Evolutionary conservation across 2,797 vertebrate species (phyloP).

Genomic region (Sandelia bainsii): DNA sequence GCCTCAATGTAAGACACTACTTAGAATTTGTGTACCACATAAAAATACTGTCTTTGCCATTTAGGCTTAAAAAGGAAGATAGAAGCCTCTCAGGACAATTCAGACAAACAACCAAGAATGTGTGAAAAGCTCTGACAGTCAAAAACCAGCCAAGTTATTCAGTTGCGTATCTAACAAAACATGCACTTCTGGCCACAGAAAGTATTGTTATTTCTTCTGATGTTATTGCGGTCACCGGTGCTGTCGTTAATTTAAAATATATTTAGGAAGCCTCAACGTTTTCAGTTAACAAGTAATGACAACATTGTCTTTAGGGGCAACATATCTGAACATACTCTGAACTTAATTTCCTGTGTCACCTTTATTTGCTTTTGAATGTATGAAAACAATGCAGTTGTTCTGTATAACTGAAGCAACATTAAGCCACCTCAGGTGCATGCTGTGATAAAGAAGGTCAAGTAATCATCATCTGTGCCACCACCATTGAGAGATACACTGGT

Average conservation of each 20-base stretch:
- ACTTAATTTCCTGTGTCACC: conserved; percentile 20
- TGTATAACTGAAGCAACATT: conserved; percentile 22
- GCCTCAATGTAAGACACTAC: neutral
- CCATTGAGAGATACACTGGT: conserved; percentile 4
- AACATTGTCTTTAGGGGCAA: neutral
- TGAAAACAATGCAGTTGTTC: conserved; percentile 14
- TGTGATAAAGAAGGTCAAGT: conserved; percentile 5
- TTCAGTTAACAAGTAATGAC: conserved; percentile 4
- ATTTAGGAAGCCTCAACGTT: conserved; percentile 12
- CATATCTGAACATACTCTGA: conserved; percentile 12
- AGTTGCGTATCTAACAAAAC: neutral
- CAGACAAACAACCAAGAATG: neutral
- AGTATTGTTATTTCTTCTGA: neutral
- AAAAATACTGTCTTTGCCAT: neutral
- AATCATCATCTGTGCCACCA: conserved; percentile 19
- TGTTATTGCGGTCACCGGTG: neutral
- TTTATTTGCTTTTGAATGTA: conserved; percentile 32
- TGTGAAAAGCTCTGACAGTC: neutral
- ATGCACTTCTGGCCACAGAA: neutral
- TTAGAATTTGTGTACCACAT: neutral
- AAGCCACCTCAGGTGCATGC: conserved; percentile 10
- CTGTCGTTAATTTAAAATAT: conserved; percentile 25
- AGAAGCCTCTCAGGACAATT: neutral
- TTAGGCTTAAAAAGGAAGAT: neutral
- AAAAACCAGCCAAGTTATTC: neutral